Evolutionary conservation across 2,113 vertebrate species (phyloP), one percentile per base, ranked within the genome.

Genomic region (Siniperca chuatsi): DNA sequence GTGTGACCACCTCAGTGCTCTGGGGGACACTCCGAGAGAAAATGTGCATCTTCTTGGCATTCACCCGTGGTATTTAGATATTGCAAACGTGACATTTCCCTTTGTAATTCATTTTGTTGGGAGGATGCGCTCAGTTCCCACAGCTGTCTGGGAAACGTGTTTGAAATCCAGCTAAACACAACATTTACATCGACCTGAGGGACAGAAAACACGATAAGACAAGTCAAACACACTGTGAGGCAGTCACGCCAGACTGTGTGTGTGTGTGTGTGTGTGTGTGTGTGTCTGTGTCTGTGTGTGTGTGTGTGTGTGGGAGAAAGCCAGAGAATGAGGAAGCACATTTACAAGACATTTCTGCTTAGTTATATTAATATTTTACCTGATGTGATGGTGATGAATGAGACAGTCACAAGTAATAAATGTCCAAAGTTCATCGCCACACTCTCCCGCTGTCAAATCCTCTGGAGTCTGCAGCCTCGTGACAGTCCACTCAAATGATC

Each of bases 401-500:
- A 74, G 74, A 79, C 71, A 76, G 87, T 71, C 83, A 87, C 89
- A 78, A 94, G 78, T 35, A 93, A 87, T 74, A 92, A 54, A 93
- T 89, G 40, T 89, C 88, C 89, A 87, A 92, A 92, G 89, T 93
- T 92, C 91, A 93, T 95, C 92, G 92, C 92, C 88, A 87, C 89
- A 40, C 85, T 81, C 11, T 78, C 57, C 79, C 4, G 82, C 78
- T 82, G 77, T 78, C 87, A 81, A 57, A 58, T 65, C 85, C 75
- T 40, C 42, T 46, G 61, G 55, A 79, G 81, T 85, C 67, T 71
- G 57, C 78, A 75, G 80, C 52, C 57, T 84, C 78, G 58, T 29
- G 6, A 70, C 65, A 13, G 58, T 86, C 80, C 83, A 44, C 67
- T 83, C 81, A 61, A 54, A 71, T 44, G 0, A 67, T 76, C 79